phyloP scores from a whole-genome alignment of 2,797 vertebrate genomes.

The Sphenodon punctatus region DNA sequence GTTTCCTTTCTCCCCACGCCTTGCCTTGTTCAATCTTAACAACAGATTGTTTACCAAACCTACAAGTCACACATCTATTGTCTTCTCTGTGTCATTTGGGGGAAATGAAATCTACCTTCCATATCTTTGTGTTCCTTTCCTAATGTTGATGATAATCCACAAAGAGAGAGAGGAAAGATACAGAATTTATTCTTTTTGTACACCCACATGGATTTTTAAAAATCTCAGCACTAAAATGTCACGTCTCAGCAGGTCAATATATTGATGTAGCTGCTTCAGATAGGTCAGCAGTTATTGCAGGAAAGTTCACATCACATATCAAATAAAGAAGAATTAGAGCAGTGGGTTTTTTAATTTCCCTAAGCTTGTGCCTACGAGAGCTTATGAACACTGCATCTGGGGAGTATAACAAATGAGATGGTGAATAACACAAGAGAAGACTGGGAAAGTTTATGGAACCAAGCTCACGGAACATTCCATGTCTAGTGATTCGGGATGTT shows the following conservation, averaged over 20 bases:
- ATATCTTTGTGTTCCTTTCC: not conserved
- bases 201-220: not conserved
- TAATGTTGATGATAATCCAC: not conserved
- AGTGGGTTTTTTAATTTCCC: not conserved
- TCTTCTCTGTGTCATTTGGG: slow-evolving; percentile 2
- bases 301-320: not conserved
- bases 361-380: not conserved
- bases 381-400: not conserved
- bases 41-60: not conserved
- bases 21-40: not conserved
- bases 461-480: not conserved
- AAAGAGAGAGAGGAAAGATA: not conserved
- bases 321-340: not conserved
- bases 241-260: not conserved
- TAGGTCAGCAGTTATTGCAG: not conserved
- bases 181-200: not conserved
- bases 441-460: not conserved
- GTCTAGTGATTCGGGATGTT: no score
- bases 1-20: not conserved
- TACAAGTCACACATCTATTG: not conserved
- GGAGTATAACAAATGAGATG: not conserved
- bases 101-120: not conserved
- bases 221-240: no score
- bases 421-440: not conserved
- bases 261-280: not conserved